These are phyloP conservation scores for Sternarchorhynchus goeldii DNA, from an alignment of 2,797 vertebrate species.

Conservation along the genomic window DNA sequence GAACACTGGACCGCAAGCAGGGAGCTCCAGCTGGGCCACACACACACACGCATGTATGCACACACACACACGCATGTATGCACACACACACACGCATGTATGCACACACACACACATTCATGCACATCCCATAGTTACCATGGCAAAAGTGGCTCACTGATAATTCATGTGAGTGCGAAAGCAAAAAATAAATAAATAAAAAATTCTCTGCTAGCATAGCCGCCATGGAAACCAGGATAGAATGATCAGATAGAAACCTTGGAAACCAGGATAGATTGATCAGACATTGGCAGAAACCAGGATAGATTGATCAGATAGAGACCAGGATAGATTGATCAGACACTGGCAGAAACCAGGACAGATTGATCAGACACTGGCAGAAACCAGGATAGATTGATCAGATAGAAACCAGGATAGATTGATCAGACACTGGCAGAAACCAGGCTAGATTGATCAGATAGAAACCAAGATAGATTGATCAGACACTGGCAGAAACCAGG, in stretches of 20 bases:
- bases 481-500: neutral
- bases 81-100: neutral
- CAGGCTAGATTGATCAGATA: constrained; percentile 9
- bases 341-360: neutral
- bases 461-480: constrained; percentile 29
- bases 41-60: neutral
- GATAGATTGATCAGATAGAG: constrained; percentile 10
- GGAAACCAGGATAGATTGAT: constrained; percentile 8
- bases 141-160: neutral
- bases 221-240: neutral
- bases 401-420: constrained; percentile 21
- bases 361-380: neutral
- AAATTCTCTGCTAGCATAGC: neutral
- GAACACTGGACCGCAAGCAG: constrained; percentile 9
- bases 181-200: constrained; percentile 23
- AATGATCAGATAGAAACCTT: constrained; percentile 12
- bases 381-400: constrained; percentile 7
- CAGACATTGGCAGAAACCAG: neutral
- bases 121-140: neutral
- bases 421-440: constrained; percentile 5
- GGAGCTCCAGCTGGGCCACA: neutral
- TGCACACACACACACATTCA: neutral
- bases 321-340: constrained; percentile 29
- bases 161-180: constrained; percentile 30
- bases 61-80: neutral